Base-by-base conservation (phyloP, 1,140 invertebrate genomes). In the Cydia fagiglandana region DNA sequence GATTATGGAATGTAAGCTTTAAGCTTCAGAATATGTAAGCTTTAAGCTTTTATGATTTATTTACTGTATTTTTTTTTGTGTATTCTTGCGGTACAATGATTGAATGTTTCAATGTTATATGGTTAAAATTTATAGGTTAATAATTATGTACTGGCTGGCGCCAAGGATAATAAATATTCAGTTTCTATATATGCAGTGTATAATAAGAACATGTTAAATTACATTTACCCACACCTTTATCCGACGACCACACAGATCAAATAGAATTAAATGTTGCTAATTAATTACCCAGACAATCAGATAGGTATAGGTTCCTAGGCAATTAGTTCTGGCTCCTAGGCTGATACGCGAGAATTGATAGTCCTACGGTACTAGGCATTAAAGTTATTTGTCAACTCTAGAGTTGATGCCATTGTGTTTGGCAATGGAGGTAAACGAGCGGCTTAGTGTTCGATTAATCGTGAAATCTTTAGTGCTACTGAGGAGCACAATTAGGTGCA, bases 201-300 rank as follows among this genome's bases (percentile, higher is more conserved):
- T 53, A 17, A 53, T 10, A 10, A 24, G 20, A 6, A 61, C 20
- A 61, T 24, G 56, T 61, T 61, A 61, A 61, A 61, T 61, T 61
- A 61, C 56, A 24, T 61, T 20, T 61, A 61, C 20, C 56, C 56
- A 61, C 56, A 61, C 38, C 73, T 74, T 74, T 70, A 38, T 45
- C 66, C 66, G 34, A 75, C 73, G 83, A 88, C 86, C 86, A 77
- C 87, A 88, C 89, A 89, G 79, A 81, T 83, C 80, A 77, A 77
- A 78, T 80, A 78, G 83, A 86, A 86, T 85, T 86, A 89, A 89
- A 86, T 88, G 82, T 73, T 75, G 77, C 81, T 87, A 88, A 90
- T 90, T 89, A 91, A 88, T 89, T 88, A 86, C 80, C 83, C 84
- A 86, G 74, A 80, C 82, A 85, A 91, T 88, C 87, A 84, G 53